These are phyloP conservation scores for Lacanobia oleracea DNA, from an alignment of 2,888 invertebrate genomes.

Conservation along the genomic window DNA sequence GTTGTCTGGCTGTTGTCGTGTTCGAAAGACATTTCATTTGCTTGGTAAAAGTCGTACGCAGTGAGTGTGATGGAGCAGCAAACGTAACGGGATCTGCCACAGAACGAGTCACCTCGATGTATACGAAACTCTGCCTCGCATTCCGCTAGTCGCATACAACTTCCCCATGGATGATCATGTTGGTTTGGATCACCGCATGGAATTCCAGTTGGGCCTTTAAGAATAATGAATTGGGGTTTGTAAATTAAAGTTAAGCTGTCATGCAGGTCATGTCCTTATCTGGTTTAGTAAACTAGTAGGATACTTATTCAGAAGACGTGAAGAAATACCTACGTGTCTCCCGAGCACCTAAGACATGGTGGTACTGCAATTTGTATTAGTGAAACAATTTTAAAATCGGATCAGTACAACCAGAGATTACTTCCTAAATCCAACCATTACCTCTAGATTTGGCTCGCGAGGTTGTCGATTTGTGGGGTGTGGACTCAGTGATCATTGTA, in stretches of 20 bases:
- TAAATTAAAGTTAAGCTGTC: slow-evolving; percentile 8
- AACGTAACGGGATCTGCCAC: slow-evolving; percentile 80
- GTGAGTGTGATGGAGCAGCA: slow-evolving; percentile 80
- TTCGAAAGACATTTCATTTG: slow-evolving; percentile 81
- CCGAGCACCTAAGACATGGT: no score
- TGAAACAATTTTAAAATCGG: not conserved
- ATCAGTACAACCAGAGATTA: not conserved
- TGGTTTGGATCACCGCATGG: slow-evolving; percentile 85
- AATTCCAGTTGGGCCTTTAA: slow-evolving; percentile 84
- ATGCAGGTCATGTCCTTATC: not conserved
- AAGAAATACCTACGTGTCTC: no score
- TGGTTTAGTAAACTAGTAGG: not conserved
- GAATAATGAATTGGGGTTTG: not conserved
- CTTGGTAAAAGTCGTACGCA: slow-evolving; percentile 83
- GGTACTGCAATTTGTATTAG: not conserved
- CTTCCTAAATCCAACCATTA: not conserved
- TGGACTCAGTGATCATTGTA: no score
- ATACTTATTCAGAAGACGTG: no score
- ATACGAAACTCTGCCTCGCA: slow-evolving; percentile 83
- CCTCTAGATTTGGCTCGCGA: no score
- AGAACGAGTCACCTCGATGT: slow-evolving; percentile 82
- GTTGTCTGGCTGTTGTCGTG: slow-evolving; percentile 30
- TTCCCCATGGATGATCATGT: slow-evolving; percentile 85
- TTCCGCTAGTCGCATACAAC: slow-evolving; percentile 79
- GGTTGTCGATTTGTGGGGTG: no score